Evolutionary conservation across 37 sponge, comb jelly and placozoan genomes (phyloP), one percentile per base, ranked within the genome.

Genomic region (Chondrilla cf. caribensis): DNA sequence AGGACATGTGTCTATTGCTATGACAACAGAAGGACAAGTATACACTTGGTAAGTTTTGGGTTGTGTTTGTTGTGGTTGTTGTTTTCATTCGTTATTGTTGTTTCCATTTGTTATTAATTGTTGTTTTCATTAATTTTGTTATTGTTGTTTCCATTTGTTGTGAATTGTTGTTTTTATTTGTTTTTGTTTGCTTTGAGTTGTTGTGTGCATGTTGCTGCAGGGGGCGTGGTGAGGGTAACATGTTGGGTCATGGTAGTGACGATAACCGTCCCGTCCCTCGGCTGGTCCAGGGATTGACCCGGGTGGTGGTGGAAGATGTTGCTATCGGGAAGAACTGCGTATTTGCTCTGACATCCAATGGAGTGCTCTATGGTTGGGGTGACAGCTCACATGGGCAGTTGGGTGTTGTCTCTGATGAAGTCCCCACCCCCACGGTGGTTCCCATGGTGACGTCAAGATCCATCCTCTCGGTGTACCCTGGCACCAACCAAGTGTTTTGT

Each of bases 361-460:
- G 95, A 5, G 83, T 87, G 21, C 84, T 97, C 31, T 87, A 81
- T 75, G 88, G 84, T 17, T 97, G 95, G 97, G 97, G 97, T n/a
- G 70, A 38, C 19, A 88, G 92, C 87, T 85, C 68, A 42, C 39
- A 55, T 66, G 84, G 86, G 21, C 90, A 91, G 67, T 75, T 82
- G 65, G 85, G 83, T 22, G 57, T 24, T n/a, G 68, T 26, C 3
- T 66, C 83, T n/a, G 86, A 68, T n/a, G 89, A 43, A 25, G 37
- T 87, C 11, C 58, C 87, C 6, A 38, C 54, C 18, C 93, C 93
- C 28, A 80, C 64, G n/a, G 38, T 86, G 33, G 64, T 92, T 0
- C 44, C 79, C 9, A 75, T 38, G 26, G 81, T 41, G 11, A 3
- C 68, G 29, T 28, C 29, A 28, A 26, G 68, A 11, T 47, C 51